Conservation (phyloP, 1,140 invertebrate genomes). For the Zelostemma sp. region DNA sequence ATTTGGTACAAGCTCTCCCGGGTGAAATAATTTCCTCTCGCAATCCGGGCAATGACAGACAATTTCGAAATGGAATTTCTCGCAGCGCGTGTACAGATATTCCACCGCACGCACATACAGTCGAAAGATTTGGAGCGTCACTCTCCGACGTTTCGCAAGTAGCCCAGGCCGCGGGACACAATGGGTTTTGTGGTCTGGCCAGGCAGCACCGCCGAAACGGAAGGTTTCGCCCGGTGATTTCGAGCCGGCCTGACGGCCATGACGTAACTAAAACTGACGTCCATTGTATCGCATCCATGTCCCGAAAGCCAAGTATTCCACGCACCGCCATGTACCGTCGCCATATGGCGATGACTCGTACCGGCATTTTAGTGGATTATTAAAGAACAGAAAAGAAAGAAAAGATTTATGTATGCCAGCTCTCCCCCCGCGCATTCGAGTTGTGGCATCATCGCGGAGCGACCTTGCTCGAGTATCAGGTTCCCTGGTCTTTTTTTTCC, state of each 20-base stretch:
- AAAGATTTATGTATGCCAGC: background rate
- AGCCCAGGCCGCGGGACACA: constrained; percentile 12
- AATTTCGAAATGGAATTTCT: too few species aligned
- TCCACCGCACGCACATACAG: background rate
- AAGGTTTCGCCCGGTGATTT: constrained; percentile 49
- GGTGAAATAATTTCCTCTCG: background rate
- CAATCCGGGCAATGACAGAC: background rate
- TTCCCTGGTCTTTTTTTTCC: constrained; percentile 1
- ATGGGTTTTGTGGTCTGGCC: constrained; percentile 11
- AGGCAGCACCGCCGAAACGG: constrained; percentile 13
- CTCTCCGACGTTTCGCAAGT: constrained; percentile 19
- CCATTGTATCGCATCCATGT: constrained; percentile 56
- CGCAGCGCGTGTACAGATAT: background rate
- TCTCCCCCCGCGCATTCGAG: background rate
- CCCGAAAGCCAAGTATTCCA: constrained; percentile 40
- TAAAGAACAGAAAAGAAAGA: constrained; percentile 32
- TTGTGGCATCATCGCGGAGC: background rate
- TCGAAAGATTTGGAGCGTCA: background rate
- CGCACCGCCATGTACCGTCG: constrained; percentile 12
- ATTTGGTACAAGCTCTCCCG: too few species aligned
- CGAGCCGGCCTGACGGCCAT: constrained; percentile 58
- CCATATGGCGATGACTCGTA: constrained; percentile 52
- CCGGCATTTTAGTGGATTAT: constrained; percentile 56
- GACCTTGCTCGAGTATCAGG: constrained; percentile 14
- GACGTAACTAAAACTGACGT: constrained; percentile 63